These are phyloP conservation scores for Syndactyla subalaris DNA, from an alignment of 2,797 vertebrate genomes.

Conservation along the genomic window DNA sequence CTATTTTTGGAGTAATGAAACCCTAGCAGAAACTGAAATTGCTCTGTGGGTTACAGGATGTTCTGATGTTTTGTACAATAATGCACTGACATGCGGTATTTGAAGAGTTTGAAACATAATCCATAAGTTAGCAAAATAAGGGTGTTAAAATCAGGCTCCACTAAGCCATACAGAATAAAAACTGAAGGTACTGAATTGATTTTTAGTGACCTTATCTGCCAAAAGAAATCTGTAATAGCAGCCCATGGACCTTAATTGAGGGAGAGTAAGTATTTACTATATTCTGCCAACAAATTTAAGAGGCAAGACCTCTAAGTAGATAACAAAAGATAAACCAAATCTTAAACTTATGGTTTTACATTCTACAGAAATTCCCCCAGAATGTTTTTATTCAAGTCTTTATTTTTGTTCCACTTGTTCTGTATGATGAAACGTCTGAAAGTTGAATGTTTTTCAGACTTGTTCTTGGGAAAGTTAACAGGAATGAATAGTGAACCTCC, in stretches of 20 bases:
- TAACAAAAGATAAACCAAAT: not conserved
- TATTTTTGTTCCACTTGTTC: not conserved
- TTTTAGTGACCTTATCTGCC: not conserved
- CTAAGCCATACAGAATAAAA: not conserved
- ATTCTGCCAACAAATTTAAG: not conserved
- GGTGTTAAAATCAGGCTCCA: not conserved
- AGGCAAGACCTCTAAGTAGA: not conserved
- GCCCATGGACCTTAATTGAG: not conserved
- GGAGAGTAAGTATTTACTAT: not conserved
- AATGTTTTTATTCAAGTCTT: not conserved
- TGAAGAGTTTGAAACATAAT: slow-evolving; percentile 7
- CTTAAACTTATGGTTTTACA: not conserved
- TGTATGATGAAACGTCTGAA: not conserved
- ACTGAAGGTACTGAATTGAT: not conserved
- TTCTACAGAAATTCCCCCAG: not conserved
- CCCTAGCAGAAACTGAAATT: not conserved
- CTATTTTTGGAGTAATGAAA: slow-evolving; percentile 26
- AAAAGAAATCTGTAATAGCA: not conserved
- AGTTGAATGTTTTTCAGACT: not conserved
- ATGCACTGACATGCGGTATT: not conserved
- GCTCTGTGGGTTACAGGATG: not conserved
- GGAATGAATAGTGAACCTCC: not conserved
- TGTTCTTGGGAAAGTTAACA: not conserved
- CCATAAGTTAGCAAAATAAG: not conserved
- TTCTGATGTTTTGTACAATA: not conserved